Evolutionary conservation across 2,888 invertebrate species (phyloP), one percentile per base, ranked within the genome.

Genomic region (Clanis bilineata): DNA sequence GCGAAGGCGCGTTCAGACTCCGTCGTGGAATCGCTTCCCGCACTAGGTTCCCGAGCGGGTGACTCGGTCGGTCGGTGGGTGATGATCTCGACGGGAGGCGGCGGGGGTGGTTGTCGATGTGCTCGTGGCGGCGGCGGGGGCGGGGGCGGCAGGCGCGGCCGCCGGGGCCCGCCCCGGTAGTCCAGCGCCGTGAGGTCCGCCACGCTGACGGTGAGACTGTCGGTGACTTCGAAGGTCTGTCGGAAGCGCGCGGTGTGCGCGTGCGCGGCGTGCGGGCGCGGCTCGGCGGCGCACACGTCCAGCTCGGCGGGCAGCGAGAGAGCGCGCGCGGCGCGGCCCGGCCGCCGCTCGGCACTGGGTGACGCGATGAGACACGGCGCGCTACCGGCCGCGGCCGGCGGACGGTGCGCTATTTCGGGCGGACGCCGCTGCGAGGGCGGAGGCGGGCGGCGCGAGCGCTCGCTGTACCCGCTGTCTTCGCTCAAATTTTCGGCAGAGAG

Each of bases 381-480:
- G 81, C 85, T 86, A 78, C 84, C 87, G 77, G 86, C 86, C 68
- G 85, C 79, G 67, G 76, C 79, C 75, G 74, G 71, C 68, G 73
- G 72, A 64, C 73, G 76, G 70, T 72, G 80, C 75, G 80, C 84
- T 85, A 87, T 85, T 83, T 87, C 86, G 73, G 84, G 79, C 71
- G 74, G 76, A 65, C 79, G 80, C 71, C 82, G 79, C 58, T 72
- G 72, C 62, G 80, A 64, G 68, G 82, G 75, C 76, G 87, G 82
- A 66, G 83, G 85, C 73, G 86, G 84, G 51, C 86, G 85, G 62
- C 88, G 90, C 57, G 88, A 81, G 54, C 88, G 87, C 74, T 96
- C 96, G 76, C 95, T 94, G 85, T 95, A 96, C 58, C 96, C 96
- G 73, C 96, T 96, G 83, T 96, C 96, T 82, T 96, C 96, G 76